Evolutionary conservation across 2,888 invertebrate species (phyloP).

Genomic region (Hydriomena furcata): DNA sequence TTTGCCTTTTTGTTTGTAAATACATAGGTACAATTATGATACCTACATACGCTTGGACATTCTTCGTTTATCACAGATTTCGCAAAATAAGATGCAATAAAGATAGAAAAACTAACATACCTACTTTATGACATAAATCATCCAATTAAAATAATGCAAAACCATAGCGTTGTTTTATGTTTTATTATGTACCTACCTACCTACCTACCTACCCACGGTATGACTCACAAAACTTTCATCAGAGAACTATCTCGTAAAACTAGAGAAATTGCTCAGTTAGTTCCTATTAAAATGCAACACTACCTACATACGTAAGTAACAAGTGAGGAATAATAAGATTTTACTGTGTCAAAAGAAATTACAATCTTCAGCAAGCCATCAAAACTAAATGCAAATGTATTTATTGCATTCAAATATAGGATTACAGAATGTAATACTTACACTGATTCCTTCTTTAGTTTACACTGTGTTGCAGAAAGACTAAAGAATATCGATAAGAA

Average conservation of each 20-base stretch:
- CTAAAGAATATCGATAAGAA: neutral
- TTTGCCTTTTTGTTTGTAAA: no score
- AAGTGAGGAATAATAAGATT: neutral
- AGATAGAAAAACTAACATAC: neutral
- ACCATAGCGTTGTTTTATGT: conserved; percentile 5
- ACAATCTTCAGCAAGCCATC: no score
- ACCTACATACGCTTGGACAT: conserved; percentile 1
- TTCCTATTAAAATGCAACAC: conserved; percentile 14
- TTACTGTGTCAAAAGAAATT: no score
- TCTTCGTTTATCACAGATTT: conserved; percentile 6
- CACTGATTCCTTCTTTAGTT: no score
- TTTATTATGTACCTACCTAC: neutral
- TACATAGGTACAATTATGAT: neutral
- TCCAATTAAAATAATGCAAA: no score
- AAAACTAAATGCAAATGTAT: no score
- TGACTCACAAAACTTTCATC: conserved; percentile 30
- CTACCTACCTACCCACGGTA: neutral
- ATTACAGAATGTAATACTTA: no score
- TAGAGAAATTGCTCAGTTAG: conserved; percentile 19
- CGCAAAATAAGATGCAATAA: neutral
- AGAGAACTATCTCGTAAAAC: conserved; percentile 29
- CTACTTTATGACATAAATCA: no score
- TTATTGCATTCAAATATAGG: no score
- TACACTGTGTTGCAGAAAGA: no score
- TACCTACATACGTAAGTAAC: neutral